These are phyloP conservation scores for Manduca sexta DNA, from an alignment of 1,140 invertebrate species.

Conservation along the genomic window DNA sequence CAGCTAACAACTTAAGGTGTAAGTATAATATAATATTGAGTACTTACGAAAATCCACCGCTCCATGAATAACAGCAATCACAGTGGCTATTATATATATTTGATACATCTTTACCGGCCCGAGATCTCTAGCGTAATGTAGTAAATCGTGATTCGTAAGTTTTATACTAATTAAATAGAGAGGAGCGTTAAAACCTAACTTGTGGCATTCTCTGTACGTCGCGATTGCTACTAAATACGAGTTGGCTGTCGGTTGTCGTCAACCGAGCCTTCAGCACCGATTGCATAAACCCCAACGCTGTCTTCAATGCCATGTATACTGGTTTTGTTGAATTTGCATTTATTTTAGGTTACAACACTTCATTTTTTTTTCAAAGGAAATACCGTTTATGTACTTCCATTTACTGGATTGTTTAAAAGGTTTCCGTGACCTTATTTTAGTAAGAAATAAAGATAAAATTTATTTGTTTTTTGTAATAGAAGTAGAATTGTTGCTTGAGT, in stretches of 20 bases:
- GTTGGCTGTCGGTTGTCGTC: not conserved
- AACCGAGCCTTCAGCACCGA: conserved; percentile 8
- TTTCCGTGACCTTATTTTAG: too few species aligned
- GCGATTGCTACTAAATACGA: conserved; percentile 1
- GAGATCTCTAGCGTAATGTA: not conserved
- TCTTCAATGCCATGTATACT: conserved; percentile 35
- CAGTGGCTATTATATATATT: conserved; percentile 11
- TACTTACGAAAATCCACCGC: conserved; percentile 38
- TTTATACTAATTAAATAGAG: conserved; percentile 1
- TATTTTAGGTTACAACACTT: conserved; percentile 4
- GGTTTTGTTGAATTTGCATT: conserved; percentile 27
- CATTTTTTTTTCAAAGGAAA: too few species aligned
- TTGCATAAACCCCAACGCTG: conserved; percentile 35
- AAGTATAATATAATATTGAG: not conserved
- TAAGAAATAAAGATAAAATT: too few species aligned
- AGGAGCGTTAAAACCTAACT: conserved; percentile 1
- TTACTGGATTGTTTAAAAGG: too few species aligned
- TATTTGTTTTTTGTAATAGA: too few species aligned
- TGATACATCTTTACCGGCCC: not conserved
- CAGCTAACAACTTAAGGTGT: too few species aligned
- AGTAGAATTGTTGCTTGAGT: too few species aligned
- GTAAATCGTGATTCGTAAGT: not conserved
- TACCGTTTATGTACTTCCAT: too few species aligned
- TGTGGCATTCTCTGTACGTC: not conserved
- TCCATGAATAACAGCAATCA: conserved; percentile 21